phyloP scores from a whole-genome alignment of 1,140 invertebrate species.

The Trichonephila clavipes region DNA sequence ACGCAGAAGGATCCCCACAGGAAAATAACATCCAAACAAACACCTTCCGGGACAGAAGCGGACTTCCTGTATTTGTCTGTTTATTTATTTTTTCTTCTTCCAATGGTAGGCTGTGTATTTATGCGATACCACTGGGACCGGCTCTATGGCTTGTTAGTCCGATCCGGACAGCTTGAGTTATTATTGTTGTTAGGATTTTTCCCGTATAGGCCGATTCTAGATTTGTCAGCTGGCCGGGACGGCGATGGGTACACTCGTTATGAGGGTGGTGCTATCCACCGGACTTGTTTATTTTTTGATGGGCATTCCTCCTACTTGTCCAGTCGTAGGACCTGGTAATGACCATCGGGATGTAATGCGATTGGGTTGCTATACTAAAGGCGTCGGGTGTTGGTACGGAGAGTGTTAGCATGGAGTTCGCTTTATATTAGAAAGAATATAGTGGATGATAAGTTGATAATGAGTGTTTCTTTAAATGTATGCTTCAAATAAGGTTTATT shows the following conservation, averaged over 20 bases:
- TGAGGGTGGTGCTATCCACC: neutral
- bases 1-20: slow-evolving; percentile 12
- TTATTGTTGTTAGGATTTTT: slow-evolving; percentile 19
- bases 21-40: slow-evolving; percentile 34
- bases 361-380: neutral
- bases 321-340: neutral
- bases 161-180: slow-evolving; percentile 8
- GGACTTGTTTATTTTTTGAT: neutral
- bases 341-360: neutral
- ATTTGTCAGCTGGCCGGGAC: slow-evolving; percentile 4
- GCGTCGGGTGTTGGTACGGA: neutral
- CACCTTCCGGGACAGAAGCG: slow-evolving; percentile 20
- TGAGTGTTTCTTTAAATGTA: no score
- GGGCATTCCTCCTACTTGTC: neutral
- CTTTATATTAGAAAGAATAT: no score
- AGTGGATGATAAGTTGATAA: no score
- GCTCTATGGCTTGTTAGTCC: slow-evolving; percentile 30
- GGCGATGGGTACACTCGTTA: slow-evolving; percentile 1
- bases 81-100: neutral
- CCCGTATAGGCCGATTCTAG: neutral
- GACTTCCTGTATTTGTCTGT: slow-evolving; percentile 24
- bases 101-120: slow-evolving; percentile 14
- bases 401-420: no score
- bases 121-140: slow-evolving; percentile 30
- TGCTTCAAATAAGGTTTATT: no score